These are phyloP conservation scores for Ceriagrion tenellum DNA, from an alignment of 2,888 invertebrate species.

Conservation along the genomic window DNA sequence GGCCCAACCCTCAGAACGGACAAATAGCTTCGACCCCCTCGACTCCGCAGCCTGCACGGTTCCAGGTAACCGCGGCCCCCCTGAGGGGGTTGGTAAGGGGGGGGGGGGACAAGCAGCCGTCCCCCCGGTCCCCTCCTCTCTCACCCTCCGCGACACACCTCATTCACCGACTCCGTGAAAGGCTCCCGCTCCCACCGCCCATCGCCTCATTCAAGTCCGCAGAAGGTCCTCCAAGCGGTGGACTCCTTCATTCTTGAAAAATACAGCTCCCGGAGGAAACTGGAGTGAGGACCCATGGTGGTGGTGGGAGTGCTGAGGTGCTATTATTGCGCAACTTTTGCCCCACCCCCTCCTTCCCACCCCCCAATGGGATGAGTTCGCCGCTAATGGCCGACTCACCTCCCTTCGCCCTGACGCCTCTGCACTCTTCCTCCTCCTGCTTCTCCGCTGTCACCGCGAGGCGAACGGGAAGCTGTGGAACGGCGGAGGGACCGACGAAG, in stretches of 20 bases:
- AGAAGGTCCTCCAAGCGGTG: not conserved
- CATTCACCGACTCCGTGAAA: not conserved
- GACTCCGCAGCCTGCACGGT: not conserved
- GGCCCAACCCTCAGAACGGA: not conserved
- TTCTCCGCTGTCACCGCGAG: not conserved
- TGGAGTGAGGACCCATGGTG: not conserved
- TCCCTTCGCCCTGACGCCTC: not conserved
- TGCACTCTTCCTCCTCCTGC: not conserved
- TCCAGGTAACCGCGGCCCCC: not conserved
- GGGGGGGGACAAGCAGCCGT: no score
- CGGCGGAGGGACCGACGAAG: not conserved
- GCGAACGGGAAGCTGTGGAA: not conserved
- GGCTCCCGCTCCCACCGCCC: no score
- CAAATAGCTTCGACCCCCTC: not conserved
- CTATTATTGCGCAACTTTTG: not conserved
- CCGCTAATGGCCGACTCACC: not conserved
- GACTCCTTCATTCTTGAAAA: constrained; percentile 20
- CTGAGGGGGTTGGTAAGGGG: no score
- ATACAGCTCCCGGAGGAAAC: not conserved
- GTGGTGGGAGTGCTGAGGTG: not conserved
- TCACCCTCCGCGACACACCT: not conserved
- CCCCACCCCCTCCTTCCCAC: no score
- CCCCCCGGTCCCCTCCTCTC: not conserved
- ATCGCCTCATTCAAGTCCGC: not conserved
- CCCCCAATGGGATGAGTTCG: not conserved